Evolutionary conservation across 92 coral and sea anemone species (phyloP), one percentile per base, ranked within the genome.

Genomic region (Siderastrea siderea): DNA sequence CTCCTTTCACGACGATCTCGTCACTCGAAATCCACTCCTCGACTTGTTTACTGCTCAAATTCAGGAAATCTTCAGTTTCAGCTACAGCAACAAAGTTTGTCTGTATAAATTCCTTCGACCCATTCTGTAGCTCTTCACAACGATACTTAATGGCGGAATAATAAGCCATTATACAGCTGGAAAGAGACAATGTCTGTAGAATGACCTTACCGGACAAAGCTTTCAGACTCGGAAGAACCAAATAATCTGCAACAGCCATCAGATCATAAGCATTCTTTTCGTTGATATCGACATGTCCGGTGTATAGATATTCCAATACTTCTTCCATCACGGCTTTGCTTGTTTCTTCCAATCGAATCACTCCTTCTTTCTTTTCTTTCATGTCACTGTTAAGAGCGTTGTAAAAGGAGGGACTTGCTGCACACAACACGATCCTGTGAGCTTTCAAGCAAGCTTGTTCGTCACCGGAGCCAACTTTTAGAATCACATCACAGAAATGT

Each of bases 21-120:
- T 78, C 70, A 48, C 82, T 78, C 38, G 82, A 58, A 78, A 78
- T 78, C 70, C 70, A 78, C 47, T 78, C 82, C 45, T 78, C 71
- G 1, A 78, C 51, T 78, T 78, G 68, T 14, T 78, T n/a, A n/a
- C 45, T 15, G 16, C 45, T 78, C 68, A 78, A 61, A 78, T 60
- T 49, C 52, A 78, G 58, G n/a, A 78, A 78, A 15, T 78, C 82
- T 38, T 78, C 70, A 60, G 70, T 44, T 64, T 45, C 26, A 58
- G 44, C 0, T 9, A 78, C 82, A 60, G 53, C 68, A 13, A 15
- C 68, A 48, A 78, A 78, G 45, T 61, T 78, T 16, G 3, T 6
- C 19, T 5, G 51, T n/a, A 78, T 78, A 14, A 59, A 60, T 14
- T 57, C 19, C 5, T 54, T 16, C 6, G 54, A 51, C 14, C 43